Evolutionary conservation across 2,797 vertebrate genomes (phyloP).

Genomic region (Cyprinodon diabolis): DNA sequence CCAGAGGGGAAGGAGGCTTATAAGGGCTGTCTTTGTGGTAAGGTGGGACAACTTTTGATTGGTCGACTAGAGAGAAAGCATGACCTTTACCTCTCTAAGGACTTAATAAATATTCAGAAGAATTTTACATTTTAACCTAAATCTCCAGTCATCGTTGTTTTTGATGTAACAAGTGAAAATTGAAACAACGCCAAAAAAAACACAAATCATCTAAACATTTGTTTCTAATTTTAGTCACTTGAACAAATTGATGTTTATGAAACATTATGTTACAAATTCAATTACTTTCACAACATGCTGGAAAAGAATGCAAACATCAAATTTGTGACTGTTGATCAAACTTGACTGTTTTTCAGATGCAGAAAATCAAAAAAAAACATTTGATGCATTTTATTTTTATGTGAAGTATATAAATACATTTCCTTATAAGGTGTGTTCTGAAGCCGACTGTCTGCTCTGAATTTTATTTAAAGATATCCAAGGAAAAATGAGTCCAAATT

Average conservation of each 20-base stretch:
- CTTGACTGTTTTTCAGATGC: background rate
- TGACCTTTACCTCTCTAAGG: slow-evolving; percentile 9
- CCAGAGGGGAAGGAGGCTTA: slow-evolving; percentile 76
- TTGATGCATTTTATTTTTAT: background rate
- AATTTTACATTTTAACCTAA: background rate
- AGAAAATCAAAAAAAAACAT: background rate
- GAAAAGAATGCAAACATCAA: background rate
- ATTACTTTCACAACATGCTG: background rate
- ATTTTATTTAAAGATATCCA: background rate
- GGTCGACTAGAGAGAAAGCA: slow-evolving; percentile 30
- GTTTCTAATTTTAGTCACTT: slow-evolving; percentile 2
- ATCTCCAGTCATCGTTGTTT: slow-evolving; percentile 10
- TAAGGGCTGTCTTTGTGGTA: slow-evolving; percentile 70
- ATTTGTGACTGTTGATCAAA: slow-evolving; percentile 5
- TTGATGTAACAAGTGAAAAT: background rate
- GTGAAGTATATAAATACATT: background rate
- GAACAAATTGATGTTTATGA: slow-evolving; percentile 1
- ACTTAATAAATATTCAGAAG: slow-evolving; percentile 10
- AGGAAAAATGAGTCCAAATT: background rate
- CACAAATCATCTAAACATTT: background rate
- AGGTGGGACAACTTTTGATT: slow-evolving; percentile 54
- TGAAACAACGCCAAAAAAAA: background rate
- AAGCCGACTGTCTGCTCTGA: background rate
- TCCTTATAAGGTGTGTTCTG: background rate
- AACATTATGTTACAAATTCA: background rate